Evolutionary conservation across 2,797 vertebrate species (phyloP), one percentile per base, ranked within the genome.

Genomic region (Ptychadena robeensis): DNA sequence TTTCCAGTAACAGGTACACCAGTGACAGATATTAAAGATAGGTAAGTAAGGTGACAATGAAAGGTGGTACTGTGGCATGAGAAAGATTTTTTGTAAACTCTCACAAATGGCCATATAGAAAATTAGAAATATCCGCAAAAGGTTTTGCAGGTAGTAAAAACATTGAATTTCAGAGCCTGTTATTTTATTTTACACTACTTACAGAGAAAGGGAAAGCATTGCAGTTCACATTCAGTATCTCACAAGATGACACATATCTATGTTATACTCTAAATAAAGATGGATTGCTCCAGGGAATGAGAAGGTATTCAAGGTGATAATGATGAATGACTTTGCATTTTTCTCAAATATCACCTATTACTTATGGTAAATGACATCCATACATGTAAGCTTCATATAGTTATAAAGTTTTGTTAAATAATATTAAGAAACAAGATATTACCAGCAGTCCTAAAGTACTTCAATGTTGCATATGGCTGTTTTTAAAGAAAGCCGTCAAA

Each of bases 201-300:
- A 61, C 3, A 48, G 44, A 65, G 4, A 48, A 2, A 53, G 59
- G n/a, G 66, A 38, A 9, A 35, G 66, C 6, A 68, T 25, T 38
- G 22, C 32, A 32, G 32, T 32, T 30, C 22, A 35, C 32, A 37
- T 68, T 68, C 32, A 37, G 34, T 22, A 68, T 68, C 34, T 68
- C 32, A 22, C 66, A 34, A 9, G 3, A 68, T 34, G 66, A 68
- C 22, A 8, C 22, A 34, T 68, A 68, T 68, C 32, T 68, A 34
- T 37, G n/a, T 68, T 32, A 35, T 37, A 68, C 34, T 22, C 66
- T 68, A 68, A 68, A 68, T 68, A 68, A 68, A 68, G 66, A 68
- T 68, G 66, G 66, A 68, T 68, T n/a, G 66, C n/a, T 35, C 18
- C 6, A 25, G 66, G 66, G n/a, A 68, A 68, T 68, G 32, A 22